Conservation (phyloP, 2,888 invertebrate genomes). For the Pachymerium ferrugineum region DNA sequence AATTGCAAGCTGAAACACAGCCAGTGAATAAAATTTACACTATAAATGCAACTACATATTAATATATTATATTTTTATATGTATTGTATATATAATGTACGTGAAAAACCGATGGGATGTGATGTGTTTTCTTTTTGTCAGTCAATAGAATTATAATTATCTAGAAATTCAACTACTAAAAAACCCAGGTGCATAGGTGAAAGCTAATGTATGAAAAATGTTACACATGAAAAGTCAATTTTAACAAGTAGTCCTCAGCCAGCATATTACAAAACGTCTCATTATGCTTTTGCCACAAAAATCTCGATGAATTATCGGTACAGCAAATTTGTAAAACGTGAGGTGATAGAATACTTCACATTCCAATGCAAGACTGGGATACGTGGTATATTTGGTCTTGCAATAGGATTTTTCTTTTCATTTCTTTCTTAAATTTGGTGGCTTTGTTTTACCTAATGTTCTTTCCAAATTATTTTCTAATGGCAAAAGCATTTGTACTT, state of each 20-base stretch:
- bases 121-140: background rate
- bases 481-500: constrained; percentile 28
- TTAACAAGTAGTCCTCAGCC: background rate
- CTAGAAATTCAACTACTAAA: background rate
- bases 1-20: background rate
- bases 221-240: background rate
- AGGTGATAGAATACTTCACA: background rate
- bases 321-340: background rate
- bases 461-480: background rate
- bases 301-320: background rate
- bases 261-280: background rate
- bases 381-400: constrained; percentile 30
- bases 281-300: background rate
- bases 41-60: background rate
- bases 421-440: background rate
- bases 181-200: background rate
- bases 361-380: background rate
- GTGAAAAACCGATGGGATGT: background rate
- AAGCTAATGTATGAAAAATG: background rate
- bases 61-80: background rate
- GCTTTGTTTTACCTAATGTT: background rate
- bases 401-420: constrained; percentile 3
- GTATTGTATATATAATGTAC: background rate
- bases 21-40: background rate
- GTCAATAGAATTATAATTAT: background rate